Conservation (phyloP, 1,140 invertebrate genomes). For the Bombyx mori region DNA sequence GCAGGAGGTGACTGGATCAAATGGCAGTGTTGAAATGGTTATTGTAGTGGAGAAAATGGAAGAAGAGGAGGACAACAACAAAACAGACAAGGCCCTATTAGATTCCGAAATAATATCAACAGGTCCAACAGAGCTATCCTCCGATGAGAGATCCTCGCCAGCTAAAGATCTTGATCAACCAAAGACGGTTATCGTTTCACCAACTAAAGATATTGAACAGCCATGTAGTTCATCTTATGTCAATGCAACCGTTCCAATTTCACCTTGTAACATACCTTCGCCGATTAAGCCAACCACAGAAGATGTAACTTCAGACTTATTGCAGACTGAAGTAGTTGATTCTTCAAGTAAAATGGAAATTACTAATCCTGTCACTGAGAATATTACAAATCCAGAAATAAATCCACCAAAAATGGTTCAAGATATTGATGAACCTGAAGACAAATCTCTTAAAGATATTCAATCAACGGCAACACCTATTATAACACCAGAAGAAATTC, state of each 20-base stretch:
- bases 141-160: not conserved
- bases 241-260: too few species aligned
- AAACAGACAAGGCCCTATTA: not conserved
- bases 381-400: not conserved
- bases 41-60: constrained; percentile 44
- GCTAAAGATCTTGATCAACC: not conserved
- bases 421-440: not conserved
- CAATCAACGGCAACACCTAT: not conserved
- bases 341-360: constrained; percentile 4
- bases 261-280: not conserved
- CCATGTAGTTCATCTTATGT: too few species aligned
- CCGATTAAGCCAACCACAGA: not conserved
- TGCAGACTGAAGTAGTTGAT: not conserved
- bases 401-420: not conserved
- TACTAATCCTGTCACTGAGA: too few species aligned
- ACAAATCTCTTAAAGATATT: constrained; percentile 1
- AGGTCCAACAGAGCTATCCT: too few species aligned
- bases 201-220: constrained; percentile 2
- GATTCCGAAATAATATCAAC: not conserved
- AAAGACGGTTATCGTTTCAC: not conserved
- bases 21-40: constrained; percentile 40
- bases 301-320: not conserved
- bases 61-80: constrained; percentile 25
- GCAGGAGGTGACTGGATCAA: constrained; percentile 30
- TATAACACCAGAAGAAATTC: not conserved